Conservation (phyloP, 2,113 vertebrate species). For the Dolichotis patagonum region DNA sequence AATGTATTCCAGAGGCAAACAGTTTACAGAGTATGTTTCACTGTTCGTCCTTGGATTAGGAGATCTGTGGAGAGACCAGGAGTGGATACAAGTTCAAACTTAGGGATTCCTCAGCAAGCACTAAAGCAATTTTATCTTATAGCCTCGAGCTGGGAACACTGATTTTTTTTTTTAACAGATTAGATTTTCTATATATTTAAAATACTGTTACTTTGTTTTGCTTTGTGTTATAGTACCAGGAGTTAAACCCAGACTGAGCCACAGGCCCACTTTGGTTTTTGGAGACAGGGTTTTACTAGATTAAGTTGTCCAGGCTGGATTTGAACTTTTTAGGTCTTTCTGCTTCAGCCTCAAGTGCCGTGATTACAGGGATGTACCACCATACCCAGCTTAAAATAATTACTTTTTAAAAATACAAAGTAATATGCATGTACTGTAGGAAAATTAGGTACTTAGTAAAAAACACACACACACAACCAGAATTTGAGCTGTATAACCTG, state of each 20-base stretch:
- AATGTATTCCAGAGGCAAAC: neutral
- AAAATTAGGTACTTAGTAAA: neutral
- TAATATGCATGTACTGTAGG: neutral
- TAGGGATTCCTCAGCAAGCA: neutral
- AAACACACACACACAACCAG: too few relatives aligned
- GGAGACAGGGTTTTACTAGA: neutral
- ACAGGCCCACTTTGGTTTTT: neutral
- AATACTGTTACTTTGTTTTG: neutral
- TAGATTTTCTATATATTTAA: neutral
- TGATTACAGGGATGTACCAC: neutral
- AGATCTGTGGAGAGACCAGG: neutral
- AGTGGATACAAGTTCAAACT: neutral
- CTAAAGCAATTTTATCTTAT: neutral
- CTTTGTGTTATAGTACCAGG: neutral
- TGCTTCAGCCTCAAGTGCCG: neutral
- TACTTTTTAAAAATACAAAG: neutral
- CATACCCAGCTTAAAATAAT: neutral
- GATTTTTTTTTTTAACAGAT: neutral
- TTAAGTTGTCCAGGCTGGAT: neutral
- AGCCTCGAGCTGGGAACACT: neutral
- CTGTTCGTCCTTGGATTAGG: too few relatives aligned
- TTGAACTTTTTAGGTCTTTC: neutral
- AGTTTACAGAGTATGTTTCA: neutral
- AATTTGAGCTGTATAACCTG: neutral
- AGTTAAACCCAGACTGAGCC: neutral